These are phyloP conservation scores for Eupelmus urozonus DNA, from an alignment of 2,888 invertebrate genomes.

Conservation along the genomic window DNA sequence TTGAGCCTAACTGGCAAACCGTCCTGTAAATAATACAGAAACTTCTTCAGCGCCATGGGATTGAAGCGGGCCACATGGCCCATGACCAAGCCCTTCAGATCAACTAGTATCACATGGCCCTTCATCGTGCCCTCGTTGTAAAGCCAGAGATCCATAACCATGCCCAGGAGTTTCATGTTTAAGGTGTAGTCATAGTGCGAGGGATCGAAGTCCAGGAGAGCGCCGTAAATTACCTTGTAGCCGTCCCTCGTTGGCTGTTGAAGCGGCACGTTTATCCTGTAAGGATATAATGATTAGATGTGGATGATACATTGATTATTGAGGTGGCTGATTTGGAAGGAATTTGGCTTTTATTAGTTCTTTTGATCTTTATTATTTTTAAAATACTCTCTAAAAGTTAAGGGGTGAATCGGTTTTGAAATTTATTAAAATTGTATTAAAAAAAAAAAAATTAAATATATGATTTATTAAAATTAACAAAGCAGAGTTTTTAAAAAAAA, in stretches of 20 bases:
- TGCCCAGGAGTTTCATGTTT: constrained; percentile 78
- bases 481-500: no score
- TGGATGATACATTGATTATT: no score
- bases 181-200: constrained; percentile 80
- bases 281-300: no score
- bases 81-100: constrained; percentile 81
- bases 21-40: constrained; percentile 84
- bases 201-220: constrained; percentile 80
- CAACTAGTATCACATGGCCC: constrained; percentile 82
- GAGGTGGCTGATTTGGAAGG: no score
- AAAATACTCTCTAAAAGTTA: no score
- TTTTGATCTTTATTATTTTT: no score
- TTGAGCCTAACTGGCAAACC: constrained; percentile 83
- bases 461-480: no score
- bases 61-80: constrained; percentile 83
- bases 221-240: constrained; percentile 79
- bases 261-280: constrained; percentile 71
- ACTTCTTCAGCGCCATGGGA: constrained; percentile 82
- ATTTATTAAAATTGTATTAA: no score
- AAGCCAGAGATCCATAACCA: constrained; percentile 81
- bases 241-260: constrained; percentile 79
- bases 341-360: no score
- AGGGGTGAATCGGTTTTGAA: no score
- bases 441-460: no score
- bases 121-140: constrained; percentile 79